Evolutionary conservation across 2,797 vertebrate genomes (phyloP), one percentile per base, ranked within the genome.

Genomic region (Peromyscus aztecus): DNA sequence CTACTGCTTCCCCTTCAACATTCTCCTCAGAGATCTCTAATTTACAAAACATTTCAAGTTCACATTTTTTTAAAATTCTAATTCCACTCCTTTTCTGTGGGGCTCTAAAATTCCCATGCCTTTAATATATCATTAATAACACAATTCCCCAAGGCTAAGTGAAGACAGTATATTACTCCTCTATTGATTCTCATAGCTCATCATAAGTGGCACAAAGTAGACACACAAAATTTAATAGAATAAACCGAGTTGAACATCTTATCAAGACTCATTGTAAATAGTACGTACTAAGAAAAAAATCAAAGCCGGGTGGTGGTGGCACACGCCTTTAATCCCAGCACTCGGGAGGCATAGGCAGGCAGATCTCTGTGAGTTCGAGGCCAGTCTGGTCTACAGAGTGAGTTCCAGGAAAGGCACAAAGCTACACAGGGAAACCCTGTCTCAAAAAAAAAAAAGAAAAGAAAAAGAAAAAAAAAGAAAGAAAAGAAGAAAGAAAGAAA

Each of bases 191-290:
- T 55, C 31, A 52, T 29, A 69, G 9, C 23, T 76, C 7, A n/a
- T 31, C 46, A 75, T 73, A 91, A 27, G 19, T 43, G 65, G 21
- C 52, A 69, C 16, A 40, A 0, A 61, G 27, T 19, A 80, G 46
- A 75, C 46, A 89, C 8, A 77, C 19, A n/a, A 49, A 89, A 89
- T 67, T 91, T 37, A 93, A 93, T 46, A 57, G 17, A 95, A 75
- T 90, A 81, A 88, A 86, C 6, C 23, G 71, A 96, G 34, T 12
- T 37, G 16, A 69, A 76, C 91, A 93, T 89, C 77, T 94, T 91
- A 87, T 84, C 24, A 91, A 94, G 24, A 84, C 1, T 55, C 27
- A 2, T 92, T 52, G 89, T 92, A 73, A 80, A 4, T 80, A 87
- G 76, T 13, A 71, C 16, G 4, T 59, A n/a, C 80, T 27, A 52